phyloP scores from a whole-genome alignment of 2,113 vertebrate genomes.

The Tragulus kanchil region DNA sequence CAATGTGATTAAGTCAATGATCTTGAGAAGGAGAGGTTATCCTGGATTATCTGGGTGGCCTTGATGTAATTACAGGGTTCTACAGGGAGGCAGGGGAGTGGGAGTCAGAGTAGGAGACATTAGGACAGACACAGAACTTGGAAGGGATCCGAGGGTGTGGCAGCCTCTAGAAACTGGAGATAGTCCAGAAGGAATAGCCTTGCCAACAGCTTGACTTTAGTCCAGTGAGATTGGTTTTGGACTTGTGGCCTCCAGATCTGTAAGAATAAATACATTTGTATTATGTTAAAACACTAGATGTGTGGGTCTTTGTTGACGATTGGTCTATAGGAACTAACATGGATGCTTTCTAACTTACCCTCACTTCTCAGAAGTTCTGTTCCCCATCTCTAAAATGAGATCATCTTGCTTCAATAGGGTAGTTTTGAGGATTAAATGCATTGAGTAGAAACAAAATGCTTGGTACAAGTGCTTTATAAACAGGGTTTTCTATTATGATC shows the following conservation, averaged over 20 bases:
- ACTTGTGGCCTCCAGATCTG: neutral
- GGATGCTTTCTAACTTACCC: neutral
- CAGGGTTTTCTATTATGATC: neutral
- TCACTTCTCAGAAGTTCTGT: neutral
- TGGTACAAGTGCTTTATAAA: neutral
- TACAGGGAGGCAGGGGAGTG: neutral
- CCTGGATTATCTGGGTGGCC: neutral
- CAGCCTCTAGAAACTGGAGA: neutral
- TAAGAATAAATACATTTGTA: neutral
- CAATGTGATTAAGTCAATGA: neutral
- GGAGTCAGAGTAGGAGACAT: neutral
- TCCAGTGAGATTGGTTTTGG: neutral
- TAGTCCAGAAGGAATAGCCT: neutral
- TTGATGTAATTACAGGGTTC: neutral
- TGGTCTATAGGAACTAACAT: neutral
- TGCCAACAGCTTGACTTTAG: neutral
- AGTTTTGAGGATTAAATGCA: neutral
- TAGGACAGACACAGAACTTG: neutral
- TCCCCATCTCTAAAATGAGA: neutral
- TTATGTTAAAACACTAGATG: neutral
- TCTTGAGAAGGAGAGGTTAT: neutral
- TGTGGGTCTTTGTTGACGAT: neutral
- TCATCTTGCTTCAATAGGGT: neutral
- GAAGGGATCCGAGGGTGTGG: neutral
- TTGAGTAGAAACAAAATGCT: neutral